phyloP scores from a whole-genome alignment of 1,140 invertebrate genomes.

The Hylyphantes graminicola region DNA sequence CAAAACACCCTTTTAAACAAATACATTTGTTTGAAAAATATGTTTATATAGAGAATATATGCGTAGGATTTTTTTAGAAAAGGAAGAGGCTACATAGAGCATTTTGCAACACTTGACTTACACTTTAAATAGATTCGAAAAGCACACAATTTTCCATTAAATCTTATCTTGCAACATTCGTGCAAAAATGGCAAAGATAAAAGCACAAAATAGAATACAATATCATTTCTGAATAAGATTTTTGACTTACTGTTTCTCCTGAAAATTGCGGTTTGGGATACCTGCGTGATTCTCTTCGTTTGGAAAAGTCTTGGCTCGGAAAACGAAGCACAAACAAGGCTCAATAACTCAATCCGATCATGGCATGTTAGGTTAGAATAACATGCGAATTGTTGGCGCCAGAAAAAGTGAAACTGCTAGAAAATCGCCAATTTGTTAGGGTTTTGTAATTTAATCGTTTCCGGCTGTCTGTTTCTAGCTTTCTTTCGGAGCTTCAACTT shows the following conservation, averaged over 20 bases:
- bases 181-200: not conserved
- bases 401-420: too few relatives aligned
- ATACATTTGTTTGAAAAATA: not conserved
- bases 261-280: conserved; percentile 17
- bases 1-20: not conserved
- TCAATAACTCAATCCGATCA: conserved; percentile 36
- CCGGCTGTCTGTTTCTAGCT: too few relatives aligned
- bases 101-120: too few relatives aligned
- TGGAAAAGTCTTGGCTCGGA: not conserved
- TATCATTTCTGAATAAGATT: conserved; percentile 24
- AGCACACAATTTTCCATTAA: not conserved
- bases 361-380: not conserved
- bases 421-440: too few relatives aligned
- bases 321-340: not conserved
- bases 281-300: conserved; percentile 23
- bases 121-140: not conserved
- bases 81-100: too few relatives aligned
- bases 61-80: not conserved
- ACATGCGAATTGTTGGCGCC: too few relatives aligned
- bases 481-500: too few relatives aligned
- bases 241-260: conserved; percentile 23
- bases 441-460: too few relatives aligned
- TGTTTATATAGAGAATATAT: not conserved
- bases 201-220: conserved; percentile 10
- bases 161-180: conserved; percentile 10